A percentile compares a stretch with the other conserved stretches of the same genome.
phyloP scores from a whole-genome alignment of 2,797 vertebrate genomes.

The Tympanoctomys barrerae region DNA sequence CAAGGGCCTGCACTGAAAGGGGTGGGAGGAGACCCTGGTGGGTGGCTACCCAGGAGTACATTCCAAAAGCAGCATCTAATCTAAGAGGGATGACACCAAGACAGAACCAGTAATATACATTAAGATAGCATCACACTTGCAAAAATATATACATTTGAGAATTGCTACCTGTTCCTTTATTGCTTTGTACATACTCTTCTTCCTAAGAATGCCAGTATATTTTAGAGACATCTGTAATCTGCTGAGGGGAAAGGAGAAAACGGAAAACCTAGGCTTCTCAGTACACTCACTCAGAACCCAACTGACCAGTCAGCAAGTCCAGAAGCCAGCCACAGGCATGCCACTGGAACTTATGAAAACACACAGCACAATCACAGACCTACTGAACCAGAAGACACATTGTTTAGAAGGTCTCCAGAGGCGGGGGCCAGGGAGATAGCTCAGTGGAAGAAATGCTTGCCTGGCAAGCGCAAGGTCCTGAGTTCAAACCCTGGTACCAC shows the following conservation, averaged over 20 bases:
- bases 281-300: not conserved
- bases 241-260: not conserved
- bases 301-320: not conserved
- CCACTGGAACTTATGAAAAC: not conserved
- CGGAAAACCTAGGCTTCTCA: not conserved
- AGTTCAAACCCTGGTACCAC: too few species aligned
- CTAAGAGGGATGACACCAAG: not conserved
- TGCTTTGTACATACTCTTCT: not conserved
- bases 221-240: slow-evolving; percentile 20
- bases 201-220: not conserved
- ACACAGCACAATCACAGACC: not conserved
- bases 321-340: not conserved
- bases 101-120: not conserved
- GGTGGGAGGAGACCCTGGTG: not conserved
- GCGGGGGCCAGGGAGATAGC: too few species aligned
- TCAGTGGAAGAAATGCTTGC: too few species aligned
- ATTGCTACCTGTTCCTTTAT: not conserved
- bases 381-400: not conserved
- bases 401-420: slow-evolving; percentile 1
- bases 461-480: too few species aligned
- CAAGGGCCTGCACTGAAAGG: not conserved
- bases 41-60: not conserved
- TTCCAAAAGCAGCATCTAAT: not conserved
- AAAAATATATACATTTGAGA: not conserved
- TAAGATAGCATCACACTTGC: not conserved